phyloP scores from a whole-genome alignment of 2,113 vertebrate species.

The Solea solea region DNA sequence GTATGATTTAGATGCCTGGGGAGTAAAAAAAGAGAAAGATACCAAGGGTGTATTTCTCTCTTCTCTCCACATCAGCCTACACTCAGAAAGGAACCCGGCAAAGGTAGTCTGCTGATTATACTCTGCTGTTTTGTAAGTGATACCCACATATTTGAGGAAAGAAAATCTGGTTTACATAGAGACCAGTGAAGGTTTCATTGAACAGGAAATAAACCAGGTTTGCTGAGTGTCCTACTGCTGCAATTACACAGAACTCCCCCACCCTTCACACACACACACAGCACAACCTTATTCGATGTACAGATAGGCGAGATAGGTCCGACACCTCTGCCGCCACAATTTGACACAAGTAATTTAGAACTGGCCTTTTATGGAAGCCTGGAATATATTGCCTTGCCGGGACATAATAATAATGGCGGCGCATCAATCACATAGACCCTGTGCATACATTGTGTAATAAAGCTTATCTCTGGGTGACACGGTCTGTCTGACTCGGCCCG shows the following conservation, averaged over 20 bases:
- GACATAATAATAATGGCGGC: slow-evolving; percentile 77
- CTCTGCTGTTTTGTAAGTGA: slow-evolving; percentile 39
- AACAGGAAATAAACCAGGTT: slow-evolving; percentile 25
- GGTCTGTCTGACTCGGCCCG: slow-evolving; percentile 72
- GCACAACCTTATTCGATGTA: slow-evolving; percentile 70
- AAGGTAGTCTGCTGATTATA: background rate
- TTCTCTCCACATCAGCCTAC: slow-evolving; percentile 3
- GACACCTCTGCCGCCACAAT: slow-evolving; percentile 66
- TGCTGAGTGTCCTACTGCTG: slow-evolving; percentile 18
- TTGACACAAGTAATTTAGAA: slow-evolving; percentile 83
- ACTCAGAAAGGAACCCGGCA: background rate
- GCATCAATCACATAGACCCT: slow-evolving; percentile 78
- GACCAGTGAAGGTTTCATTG: slow-evolving; percentile 48
- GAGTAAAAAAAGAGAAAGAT: background rate
- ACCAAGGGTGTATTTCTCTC: slow-evolving; percentile 2
- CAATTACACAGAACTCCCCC: slow-evolving; percentile 12
- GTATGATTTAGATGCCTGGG: slow-evolving; percentile 30
- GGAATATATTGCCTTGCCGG: slow-evolving; percentile 76
- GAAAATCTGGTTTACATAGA: slow-evolving; percentile 29
- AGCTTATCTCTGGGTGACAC: slow-evolving; percentile 83
- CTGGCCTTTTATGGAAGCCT: slow-evolving; percentile 67
- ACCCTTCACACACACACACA: slow-evolving; percentile 9
- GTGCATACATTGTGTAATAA: slow-evolving; percentile 78
- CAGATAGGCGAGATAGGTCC: slow-evolving; percentile 72
- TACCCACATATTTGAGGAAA: background rate